Evolutionary conservation across 2,888 invertebrate species (phyloP).

Genomic region (Phaonia tiefii): DNA sequence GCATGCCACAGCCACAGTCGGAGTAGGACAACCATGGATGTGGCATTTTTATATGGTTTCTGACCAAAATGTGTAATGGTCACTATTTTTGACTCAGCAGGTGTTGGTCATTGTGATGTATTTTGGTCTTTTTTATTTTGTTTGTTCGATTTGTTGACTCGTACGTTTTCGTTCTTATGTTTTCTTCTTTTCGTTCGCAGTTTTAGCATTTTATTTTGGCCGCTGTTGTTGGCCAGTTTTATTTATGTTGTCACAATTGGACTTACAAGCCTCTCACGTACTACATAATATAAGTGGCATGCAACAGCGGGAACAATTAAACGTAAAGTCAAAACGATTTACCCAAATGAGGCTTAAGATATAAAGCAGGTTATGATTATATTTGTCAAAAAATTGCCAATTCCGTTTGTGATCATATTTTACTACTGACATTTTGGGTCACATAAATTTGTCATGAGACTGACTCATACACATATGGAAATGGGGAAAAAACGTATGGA

Average conservation of each 20-base stretch:
- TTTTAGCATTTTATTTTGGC: constrained; percentile 11
- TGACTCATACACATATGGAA: too few relatives aligned
- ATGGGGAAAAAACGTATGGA: too few relatives aligned
- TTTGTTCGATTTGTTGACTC: constrained; percentile 46
- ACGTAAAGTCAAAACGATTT: constrained; percentile 31
- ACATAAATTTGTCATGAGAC: constrained; percentile 26
- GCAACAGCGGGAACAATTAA: constrained; percentile 62
- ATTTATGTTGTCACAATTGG: constrained; percentile 67
- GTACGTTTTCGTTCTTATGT: constrained; percentile 51
- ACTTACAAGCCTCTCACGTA: constrained; percentile 64
- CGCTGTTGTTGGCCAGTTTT: constrained; percentile 25
- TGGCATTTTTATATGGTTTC: constrained; percentile 48
- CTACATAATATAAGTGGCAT: constrained; percentile 59
- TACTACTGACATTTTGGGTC: constrained; percentile 24
- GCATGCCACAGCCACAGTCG: constrained; percentile 20
- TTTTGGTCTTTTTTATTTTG: constrained; percentile 69
- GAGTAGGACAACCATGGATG: constrained; percentile 30
- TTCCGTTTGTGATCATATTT: constrained; percentile 23
- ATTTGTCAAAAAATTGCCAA: constrained; percentile 38
- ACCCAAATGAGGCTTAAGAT: constrained; percentile 49
- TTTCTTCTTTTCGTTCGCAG: neutral
- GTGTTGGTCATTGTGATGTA: constrained; percentile 78
- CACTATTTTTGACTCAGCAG: constrained; percentile 71
- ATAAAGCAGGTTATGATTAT: constrained; percentile 50
- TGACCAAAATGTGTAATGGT: constrained; percentile 48